Percentiles rank a stretch among this genome's conserved stretches.
Conservation (phyloP, 2,113 vertebrate species). For the Cyanoramphus novaezelandiae region DNA sequence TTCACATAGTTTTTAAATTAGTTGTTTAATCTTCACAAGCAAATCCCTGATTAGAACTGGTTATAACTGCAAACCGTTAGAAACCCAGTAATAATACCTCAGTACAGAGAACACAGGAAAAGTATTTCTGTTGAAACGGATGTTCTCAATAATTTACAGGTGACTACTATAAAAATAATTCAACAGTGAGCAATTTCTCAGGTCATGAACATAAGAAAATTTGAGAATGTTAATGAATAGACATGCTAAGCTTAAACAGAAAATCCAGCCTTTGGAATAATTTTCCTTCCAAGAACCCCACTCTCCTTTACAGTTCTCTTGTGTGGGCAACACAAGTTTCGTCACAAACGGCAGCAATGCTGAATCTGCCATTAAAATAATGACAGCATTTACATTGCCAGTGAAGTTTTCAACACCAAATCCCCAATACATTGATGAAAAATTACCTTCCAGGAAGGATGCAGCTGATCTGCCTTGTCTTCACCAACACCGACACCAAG, state of each 20-base stretch:
- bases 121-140: neutral
- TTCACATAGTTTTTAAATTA: neutral
- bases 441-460: constrained; percentile 23
- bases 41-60: constrained; percentile 17
- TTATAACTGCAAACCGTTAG: constrained; percentile 14
- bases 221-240: neutral
- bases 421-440: neutral
- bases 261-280: neutral
- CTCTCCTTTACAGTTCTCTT: neutral
- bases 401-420: neutral
- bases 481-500: neutral
- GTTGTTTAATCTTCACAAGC: neutral
- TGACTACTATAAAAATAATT: constrained; percentile 8
- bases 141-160: constrained; percentile 6
- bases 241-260: neutral
- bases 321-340: neutral
- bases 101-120: neutral
- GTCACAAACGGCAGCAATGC: neutral
- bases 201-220: neutral
- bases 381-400: neutral
- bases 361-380: neutral
- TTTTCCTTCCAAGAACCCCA: neutral
- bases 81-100: constrained; percentile 1
- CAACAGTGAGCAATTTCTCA: constrained; percentile 8
- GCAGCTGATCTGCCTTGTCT: constrained; percentile 42